Evolutionary conservation across 2,888 invertebrate genomes (phyloP).

Genomic region (Crocallis elinguaria): DNA sequence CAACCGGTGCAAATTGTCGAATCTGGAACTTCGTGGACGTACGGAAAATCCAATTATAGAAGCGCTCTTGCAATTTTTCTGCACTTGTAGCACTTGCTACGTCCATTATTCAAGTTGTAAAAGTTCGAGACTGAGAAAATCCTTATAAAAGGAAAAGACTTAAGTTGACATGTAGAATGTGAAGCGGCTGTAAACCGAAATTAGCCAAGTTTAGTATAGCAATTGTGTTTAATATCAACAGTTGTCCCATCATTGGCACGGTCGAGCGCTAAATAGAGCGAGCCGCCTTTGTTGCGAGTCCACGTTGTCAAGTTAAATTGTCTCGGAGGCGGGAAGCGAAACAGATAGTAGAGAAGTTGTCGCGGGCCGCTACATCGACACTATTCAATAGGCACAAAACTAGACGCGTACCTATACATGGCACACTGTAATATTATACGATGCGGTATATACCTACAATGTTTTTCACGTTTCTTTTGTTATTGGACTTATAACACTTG

Average conservation of each 20-base stretch:
- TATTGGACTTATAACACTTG: too few relatives aligned
- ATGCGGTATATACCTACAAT: conserved; percentile 20
- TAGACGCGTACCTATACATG: conserved; percentile 33
- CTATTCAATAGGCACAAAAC: conserved; percentile 64
- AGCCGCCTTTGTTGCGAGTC: conserved; percentile 72
- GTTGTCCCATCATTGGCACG: conserved; percentile 56
- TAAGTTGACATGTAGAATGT: conserved; percentile 1
- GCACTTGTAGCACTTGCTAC: conserved; percentile 3
- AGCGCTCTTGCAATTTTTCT: conserved; percentile 22
- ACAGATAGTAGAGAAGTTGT: conserved; percentile 81
- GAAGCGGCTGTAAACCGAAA: conserved; percentile 28
- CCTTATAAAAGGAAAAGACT: background rate
- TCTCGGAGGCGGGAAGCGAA: conserved; percentile 79
- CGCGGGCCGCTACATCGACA: conserved; percentile 71
- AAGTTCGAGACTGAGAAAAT: background rate
- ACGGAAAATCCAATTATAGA: conserved; percentile 32
- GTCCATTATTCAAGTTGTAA: conserved; percentile 7
- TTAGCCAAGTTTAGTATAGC: conserved; percentile 11
- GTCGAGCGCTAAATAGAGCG: conserved; percentile 73
- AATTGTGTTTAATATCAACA: conserved; percentile 56
- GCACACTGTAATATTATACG: background rate
- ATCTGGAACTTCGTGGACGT: conserved; percentile 32
- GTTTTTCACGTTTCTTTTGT: too few relatives aligned
- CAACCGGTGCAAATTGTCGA: conserved; percentile 46
- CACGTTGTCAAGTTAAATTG: conserved; percentile 83